Evolutionary conservation across 2,888 invertebrate genomes (phyloP), one percentile per base, ranked within the genome.

Genomic region (Tromatobia lineatoria): DNA sequence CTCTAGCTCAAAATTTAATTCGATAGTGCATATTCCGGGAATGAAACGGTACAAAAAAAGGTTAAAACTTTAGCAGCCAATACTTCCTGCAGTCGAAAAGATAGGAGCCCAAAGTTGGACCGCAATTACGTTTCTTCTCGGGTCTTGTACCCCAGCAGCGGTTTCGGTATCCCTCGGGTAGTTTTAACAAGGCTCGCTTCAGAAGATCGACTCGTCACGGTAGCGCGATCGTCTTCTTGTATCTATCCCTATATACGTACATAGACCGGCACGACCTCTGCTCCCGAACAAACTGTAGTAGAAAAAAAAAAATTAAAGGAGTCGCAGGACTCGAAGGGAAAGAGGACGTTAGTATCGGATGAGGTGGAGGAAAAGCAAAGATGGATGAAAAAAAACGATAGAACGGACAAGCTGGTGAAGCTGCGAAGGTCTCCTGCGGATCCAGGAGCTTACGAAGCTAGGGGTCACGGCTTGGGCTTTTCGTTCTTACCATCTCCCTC

Each of bases 401-500:
- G 67, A 66, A 54, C 54, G 74, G 34, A 64, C 45, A 64, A 64
- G 74, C 78, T 70, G 50, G 52, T 11, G 45, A 64, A 77, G 77
- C 73, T 70, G 78, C 38, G 54, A 54, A 34, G 42, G 50, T 59
- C 71, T 42, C 69, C 23, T 25, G 38, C 61, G 79, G 15, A 45
- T 83, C 70, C 45, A 25, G 18, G 75, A 23, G 47, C 59, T 57
- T 18, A 50, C 54, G 45, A 69, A 38, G n/a, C 80, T 74, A 71
- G 57, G 70, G 80, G 69, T 81, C 78, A 71, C 64, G 47, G 42
- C 66, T 47, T 75, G 59, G 64, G 50, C 57, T 71, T 75, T 54
- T 25, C 71, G n/a, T 61, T 50, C 54, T 81, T 78, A 66, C 57
- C 71, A 20, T 75, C 45, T 52, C 64, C 11, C 74, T 83, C 74